Conservation (phyloP, 2,113 vertebrate species). For the Rattus norvegicus region DNA sequence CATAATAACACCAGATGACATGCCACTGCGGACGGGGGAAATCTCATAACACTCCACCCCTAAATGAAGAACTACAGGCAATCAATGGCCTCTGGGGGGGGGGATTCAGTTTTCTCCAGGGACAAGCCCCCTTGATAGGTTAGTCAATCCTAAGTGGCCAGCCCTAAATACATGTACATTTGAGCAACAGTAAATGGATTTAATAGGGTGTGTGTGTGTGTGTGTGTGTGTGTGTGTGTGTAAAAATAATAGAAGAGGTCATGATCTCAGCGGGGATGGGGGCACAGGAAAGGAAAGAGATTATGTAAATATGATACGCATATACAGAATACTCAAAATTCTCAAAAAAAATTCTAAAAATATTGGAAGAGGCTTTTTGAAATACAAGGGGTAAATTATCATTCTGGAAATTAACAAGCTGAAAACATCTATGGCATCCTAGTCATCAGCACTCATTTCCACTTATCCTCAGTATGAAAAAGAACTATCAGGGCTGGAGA, state of each 20-base stretch:
- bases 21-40: neutral
- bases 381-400: neutral
- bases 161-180: neutral
- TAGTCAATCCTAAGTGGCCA: neutral
- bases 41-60: neutral
- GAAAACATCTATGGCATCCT: neutral
- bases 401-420: conserved; percentile 13
- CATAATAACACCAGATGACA: neutral
- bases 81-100: neutral
- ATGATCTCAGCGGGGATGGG: neutral
- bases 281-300: neutral
- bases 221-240: neutral
- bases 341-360: neutral
- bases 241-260: neutral
- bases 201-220: neutral
- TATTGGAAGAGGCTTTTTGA: neutral
- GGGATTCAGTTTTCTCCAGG: neutral
- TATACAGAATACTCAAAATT: neutral
- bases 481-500: neutral
- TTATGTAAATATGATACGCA: neutral
- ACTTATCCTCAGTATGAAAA: neutral
- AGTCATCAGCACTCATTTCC: neutral
- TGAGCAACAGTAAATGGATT: neutral
- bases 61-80: neutral
- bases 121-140: neutral